Base-by-base conservation (phyloP, 2,888 invertebrate species). In the Rotaria socialis region DNA sequence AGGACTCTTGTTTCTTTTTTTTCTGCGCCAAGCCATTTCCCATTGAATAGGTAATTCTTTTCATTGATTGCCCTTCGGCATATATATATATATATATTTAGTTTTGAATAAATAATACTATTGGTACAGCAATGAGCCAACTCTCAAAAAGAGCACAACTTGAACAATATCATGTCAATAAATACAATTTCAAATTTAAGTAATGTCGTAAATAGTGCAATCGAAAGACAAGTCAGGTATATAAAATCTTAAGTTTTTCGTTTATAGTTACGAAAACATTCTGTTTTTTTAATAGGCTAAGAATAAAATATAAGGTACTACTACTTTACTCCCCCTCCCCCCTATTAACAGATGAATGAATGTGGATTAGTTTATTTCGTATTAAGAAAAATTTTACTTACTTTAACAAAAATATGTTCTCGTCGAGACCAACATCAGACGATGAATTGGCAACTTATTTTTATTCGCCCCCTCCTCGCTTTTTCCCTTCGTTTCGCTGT, bases 141-240 rank as follows among this genome's bases (percentile, higher is more conserved):
- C 47, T 22, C 24, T 75, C 22, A 41, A 41, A 75, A 75, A 75
- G 75, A 75, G 24, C 47, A 22, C 43, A 75, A 47, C 22, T 43
- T 75, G 8, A 75, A 19, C 24, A 43, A 47, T 75, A 3, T 2
- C 8, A 11, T 43, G 7, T 47, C 24, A 75, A 75, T 47, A 41
- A 8, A 19, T 47, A 75, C 47, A 75, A 75, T 8, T 75, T 75
- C 2, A 24, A 11, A 75, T 75, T 24, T 8, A 43, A 22, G 22
- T 19, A 47, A 67, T 67, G 35, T 35, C 5, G 7, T 5, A 11
- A 67, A 16, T 14, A 35, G 14, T 35, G 67, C 35, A 35, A 35
- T 67, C 67, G 16, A 24, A 43, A 35, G n/a, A 43, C 24, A 75
- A 75, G 47, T 75, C 75, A 75, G 75, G 75, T 75, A 75, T 43